Percentiles rank a stretch among this genome's conserved stretches.
Evolutionary conservation across 2,113 vertebrate genomes (phyloP).

Genomic region (Cephalopterus ornatus): DNA sequence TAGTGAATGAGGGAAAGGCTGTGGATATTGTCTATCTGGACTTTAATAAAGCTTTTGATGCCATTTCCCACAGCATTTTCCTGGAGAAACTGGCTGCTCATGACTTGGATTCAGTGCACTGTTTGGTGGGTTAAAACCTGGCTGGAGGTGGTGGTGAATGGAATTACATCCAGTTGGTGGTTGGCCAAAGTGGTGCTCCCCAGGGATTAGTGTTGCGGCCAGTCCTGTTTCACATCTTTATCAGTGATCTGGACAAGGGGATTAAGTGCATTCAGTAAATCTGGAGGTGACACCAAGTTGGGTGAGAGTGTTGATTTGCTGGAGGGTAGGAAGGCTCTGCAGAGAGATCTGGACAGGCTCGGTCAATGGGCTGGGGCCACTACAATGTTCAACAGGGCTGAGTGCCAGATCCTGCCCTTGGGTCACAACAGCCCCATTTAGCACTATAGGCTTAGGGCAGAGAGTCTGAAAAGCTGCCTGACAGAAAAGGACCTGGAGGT

Average conservation of each 20-base stretch:
- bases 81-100: not conserved
- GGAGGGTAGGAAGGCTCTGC: too few relatives aligned
- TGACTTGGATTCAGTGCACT: not conserved
- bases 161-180: not conserved
- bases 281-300: not conserved
- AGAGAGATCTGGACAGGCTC: not conserved
- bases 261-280: too few relatives aligned
- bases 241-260: not conserved
- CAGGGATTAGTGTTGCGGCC: not conserved
- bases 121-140: not conserved
- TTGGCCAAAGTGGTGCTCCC: not conserved
- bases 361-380: not conserved
- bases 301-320: not conserved
- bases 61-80: not conserved
- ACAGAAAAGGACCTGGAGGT: accelerated
- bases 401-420: not conserved
- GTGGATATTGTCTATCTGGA: not conserved
- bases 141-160: not conserved
- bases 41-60: not conserved
- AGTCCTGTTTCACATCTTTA: not conserved
- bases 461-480: accelerated
- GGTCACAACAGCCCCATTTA: not conserved
- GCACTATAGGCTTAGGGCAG: not conserved
- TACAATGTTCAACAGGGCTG: not conserved
- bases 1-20: not conserved